Conservation (phyloP, 2,888 invertebrate genomes). For the Oligia fasciuncula region DNA sequence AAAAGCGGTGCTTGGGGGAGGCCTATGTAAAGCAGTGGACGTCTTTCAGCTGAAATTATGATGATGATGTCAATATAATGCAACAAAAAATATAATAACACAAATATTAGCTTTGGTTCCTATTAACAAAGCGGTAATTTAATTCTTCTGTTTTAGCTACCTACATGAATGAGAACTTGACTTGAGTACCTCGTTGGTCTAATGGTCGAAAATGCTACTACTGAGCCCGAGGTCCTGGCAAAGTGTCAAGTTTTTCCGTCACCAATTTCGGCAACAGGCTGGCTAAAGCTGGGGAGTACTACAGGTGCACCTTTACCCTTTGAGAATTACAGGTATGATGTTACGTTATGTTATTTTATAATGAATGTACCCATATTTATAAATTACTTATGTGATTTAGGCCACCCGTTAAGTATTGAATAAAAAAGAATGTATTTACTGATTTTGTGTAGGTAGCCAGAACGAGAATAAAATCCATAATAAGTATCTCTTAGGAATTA, state of each 20-base stretch:
- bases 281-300: not conserved
- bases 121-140: not conserved
- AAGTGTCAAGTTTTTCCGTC: not conserved
- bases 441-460: not conserved
- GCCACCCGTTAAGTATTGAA: not conserved
- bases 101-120: not conserved
- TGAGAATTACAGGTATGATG: not conserved
- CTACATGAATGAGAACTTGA: not conserved
- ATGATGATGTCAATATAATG: not conserved
- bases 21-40: not conserved
- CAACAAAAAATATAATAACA: no score
- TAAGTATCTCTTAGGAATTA: conserved; percentile 22
- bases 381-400: not conserved
- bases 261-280: not conserved
- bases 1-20: not conserved
- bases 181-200: not conserved
- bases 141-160: not conserved
- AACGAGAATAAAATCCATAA: conserved; percentile 5
- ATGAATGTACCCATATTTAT: not conserved
- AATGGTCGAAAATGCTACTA: not conserved
- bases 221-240: not conserved
- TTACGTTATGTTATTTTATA: not conserved
- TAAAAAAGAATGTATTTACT: not conserved
- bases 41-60: not conserved
- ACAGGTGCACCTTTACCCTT: not conserved